Evolutionary conservation across 2,888 invertebrate species (phyloP).

Genomic region (Acleris literana): DNA sequence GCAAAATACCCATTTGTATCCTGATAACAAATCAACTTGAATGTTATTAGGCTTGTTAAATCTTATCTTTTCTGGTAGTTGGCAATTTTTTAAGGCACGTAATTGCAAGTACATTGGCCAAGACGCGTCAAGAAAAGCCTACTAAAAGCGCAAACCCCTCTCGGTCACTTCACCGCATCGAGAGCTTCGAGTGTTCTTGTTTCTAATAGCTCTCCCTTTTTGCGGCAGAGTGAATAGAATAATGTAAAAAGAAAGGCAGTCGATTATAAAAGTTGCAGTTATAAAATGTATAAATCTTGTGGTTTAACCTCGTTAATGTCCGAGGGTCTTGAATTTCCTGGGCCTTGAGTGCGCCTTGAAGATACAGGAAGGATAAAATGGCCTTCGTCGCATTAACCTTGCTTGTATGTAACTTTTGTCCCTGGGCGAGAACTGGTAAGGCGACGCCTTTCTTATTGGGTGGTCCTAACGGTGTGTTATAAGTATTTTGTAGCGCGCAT

Average conservation of each 20-base stretch:
- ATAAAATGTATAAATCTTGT: background rate
- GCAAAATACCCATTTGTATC: too few relatives aligned
- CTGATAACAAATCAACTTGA: too few relatives aligned
- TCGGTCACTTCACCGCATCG: constrained; percentile 41
- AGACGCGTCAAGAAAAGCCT: constrained; percentile 35
- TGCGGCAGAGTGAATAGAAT: constrained; percentile 3
- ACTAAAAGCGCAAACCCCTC: constrained; percentile 41
- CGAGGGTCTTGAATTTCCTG: constrained; percentile 10
- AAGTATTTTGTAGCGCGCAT: constrained; percentile 14
- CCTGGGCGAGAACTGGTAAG: constrained; percentile 1
- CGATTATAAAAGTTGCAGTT: constrained; percentile 4
- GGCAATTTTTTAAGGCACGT: too few relatives aligned
- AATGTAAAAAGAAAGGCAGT: background rate
- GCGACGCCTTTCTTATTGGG: constrained; percentile 16
- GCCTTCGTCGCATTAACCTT: constrained; percentile 21
- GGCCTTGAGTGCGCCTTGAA: constrained; percentile 8
- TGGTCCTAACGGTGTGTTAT: constrained; percentile 13
- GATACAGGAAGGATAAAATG: constrained; percentile 14
- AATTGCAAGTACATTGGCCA: constrained; percentile 9
- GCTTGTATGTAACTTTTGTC: constrained; percentile 26
- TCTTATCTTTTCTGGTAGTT: too few relatives aligned
- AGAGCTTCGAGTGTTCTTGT: constrained; percentile 44
- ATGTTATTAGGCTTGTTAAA: too few relatives aligned
- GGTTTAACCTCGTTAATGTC: constrained; percentile 10
- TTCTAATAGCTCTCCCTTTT: constrained; percentile 38